A percentile compares a stretch with the other conserved stretches of the same genome.
phyloP scores from a whole-genome alignment of 2,113 vertebrate species.

The Passer montanus region DNA sequence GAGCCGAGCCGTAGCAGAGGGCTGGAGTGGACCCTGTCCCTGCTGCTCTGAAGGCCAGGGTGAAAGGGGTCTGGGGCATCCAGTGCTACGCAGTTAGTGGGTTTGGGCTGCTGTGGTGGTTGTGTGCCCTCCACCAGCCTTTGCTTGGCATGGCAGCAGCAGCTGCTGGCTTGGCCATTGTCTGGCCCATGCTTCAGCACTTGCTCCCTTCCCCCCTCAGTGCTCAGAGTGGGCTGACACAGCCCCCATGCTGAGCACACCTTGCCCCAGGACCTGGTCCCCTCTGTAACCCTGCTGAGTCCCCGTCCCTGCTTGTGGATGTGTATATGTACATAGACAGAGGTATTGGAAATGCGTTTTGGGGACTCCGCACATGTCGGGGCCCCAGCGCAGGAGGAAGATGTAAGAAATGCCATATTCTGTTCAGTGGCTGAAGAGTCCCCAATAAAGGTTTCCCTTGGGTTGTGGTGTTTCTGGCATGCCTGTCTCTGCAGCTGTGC shows the following conservation, averaged over 20 bases:
- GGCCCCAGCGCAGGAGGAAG: neutral
- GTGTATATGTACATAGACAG: slow-evolving; percentile 42
- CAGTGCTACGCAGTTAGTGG: neutral
- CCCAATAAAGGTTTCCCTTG: slow-evolving; percentile 47
- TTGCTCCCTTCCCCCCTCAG: rapidly evolving
- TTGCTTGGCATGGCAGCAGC: neutral
- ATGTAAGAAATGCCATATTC: slow-evolving; percentile 28
- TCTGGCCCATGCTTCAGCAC: slow-evolving; percentile 40
- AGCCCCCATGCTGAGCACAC: rapidly evolving
- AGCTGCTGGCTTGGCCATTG: slow-evolving; percentile 9
- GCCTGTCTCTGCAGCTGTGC: rapidly evolving
- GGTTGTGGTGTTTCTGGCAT: neutral
- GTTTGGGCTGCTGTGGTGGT: neutral
- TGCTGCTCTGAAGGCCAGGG: neutral
- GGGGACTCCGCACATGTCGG: rapidly evolving
- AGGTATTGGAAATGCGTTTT: neutral
- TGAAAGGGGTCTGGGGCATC: neutral
- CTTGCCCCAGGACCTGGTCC: neutral
- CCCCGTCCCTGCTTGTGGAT: neutral
- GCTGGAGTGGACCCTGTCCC: neutral
- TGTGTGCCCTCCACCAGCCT: neutral
- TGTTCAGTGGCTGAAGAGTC: neutral
- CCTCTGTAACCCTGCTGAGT: neutral
- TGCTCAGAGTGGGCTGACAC: neutral
- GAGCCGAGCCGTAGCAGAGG: rapidly evolving